Base-by-base conservation (phyloP, 2,797 vertebrate species). In the Steatocranus sp. region DNA sequence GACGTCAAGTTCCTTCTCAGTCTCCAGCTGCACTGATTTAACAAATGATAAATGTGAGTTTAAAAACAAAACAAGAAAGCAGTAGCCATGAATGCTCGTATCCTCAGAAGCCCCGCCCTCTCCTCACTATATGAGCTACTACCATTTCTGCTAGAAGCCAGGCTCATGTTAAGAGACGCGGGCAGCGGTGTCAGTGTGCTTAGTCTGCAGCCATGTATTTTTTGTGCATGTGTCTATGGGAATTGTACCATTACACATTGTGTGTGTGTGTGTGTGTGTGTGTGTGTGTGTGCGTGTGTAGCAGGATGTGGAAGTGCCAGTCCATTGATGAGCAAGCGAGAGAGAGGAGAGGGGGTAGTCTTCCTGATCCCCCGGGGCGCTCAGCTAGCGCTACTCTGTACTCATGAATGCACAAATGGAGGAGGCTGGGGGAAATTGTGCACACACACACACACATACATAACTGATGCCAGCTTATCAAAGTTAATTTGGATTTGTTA, bases 281-380 rank as follows among this genome's bases (percentile, higher is more conserved):
- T 58, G 50, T n/a, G 53, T 43, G 70, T 66, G 51, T 20, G 50
- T 49, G 78, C 30, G 75, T 34, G 74, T 85, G 30, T 17, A 56
- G 81, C 80, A 91, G 85, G 83, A 86, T 84, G 88, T 86, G 91
- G 88, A 75, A 86, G 93, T 91, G 88, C 87, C 91, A 38, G 38
- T 83, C 87, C 88, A 96, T 93, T 95, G 93, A 96, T 94, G 93
- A 94, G 89, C 79, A 82, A 85, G 85, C 90, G 56, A 2, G 43
- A 17, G 15, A 87, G 82, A 89, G 54, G 23, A 15, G 23, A 27
- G 23, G 23, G 51, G 14, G 51, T 23, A 85, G 87, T 91, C 90
- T 91, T 87, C 87, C 91, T 91, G 90, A 89, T 92, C 90, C 91
- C 93, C 91, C 3, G 54, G 86, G 91, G 91, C 63, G 80, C 92